These are phyloP conservation scores for Cygnus buccinator DNA, from an alignment of 2,113 vertebrate genomes.

Conservation along the genomic window DNA sequence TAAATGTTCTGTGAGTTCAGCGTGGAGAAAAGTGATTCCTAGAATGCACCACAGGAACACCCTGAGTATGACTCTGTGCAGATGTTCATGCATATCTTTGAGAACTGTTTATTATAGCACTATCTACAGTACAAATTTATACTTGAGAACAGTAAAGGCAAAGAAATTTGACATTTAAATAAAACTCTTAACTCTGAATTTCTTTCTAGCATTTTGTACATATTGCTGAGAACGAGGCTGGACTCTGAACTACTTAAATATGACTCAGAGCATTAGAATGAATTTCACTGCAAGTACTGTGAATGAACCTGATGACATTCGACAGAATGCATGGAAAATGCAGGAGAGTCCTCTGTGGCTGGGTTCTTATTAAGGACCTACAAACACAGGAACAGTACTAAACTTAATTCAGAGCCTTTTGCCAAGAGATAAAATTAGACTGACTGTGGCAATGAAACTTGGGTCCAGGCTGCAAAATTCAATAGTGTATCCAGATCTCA, in stretches of 20 bases:
- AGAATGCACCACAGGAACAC: background rate
- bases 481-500: background rate
- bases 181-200: background rate
- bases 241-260: background rate
- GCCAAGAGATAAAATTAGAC: background rate
- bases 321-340: background rate
- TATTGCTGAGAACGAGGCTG: background rate
- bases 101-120: background rate
- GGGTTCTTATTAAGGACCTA: background rate
- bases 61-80: background rate
- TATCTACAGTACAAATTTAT: background rate
- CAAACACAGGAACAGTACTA: background rate
- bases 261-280: background rate
- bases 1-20: background rate
- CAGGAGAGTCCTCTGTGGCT: background rate
- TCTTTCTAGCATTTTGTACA: background rate
- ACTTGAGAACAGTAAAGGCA: background rate
- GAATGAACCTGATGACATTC: background rate
- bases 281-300: background rate
- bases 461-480: background rate
- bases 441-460: background rate
- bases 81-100: constrained; percentile 9
- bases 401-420: background rate
- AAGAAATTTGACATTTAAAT: background rate
- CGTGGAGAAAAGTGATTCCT: background rate